Evolutionary conservation across 2,888 invertebrate genomes (phyloP), one percentile per base, ranked within the genome.

Genomic region (Chrysina gloriosa): DNA sequence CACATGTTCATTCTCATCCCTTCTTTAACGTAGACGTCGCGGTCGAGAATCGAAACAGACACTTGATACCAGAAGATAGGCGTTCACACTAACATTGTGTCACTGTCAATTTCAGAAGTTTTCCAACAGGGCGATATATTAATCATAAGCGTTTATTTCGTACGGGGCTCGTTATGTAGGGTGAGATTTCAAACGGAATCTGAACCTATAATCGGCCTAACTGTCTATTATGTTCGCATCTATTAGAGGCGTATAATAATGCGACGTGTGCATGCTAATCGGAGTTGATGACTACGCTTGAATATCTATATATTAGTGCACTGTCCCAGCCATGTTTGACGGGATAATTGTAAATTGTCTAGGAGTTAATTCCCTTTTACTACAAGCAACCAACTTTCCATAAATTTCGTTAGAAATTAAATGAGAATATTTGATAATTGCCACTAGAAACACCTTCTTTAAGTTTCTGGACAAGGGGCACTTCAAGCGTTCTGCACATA

Each of bases 91-190:
- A n/a, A 27, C 27, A 48, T 48, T 27, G 27, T 45, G 19, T 45
- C 11, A 25, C 48, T 48, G 48, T 14, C 48, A 48, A 48, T 48
- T 48, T 23, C 48, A 48, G 27, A 48, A 48, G 27, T 21, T 25
- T 48, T 48, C 25, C n/a, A 27, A 5, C n/a, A 5, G 48, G 6
- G 14, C 21, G 27, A 25, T 48, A 27, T 48, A 25, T 48, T 25
- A 48, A 48, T 11, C 11, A n/a, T n/a, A 4, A 23, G n/a, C 11
- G 19, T 25, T 14, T 48, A 48, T 48, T 23, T 48, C 48, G 11
- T 21, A 1, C 27, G n/a, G 27, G 4, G 11, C 27, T 48, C 27
- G 48, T 48, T 25, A 48, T 48, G 27, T 48, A 11, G 11, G 27
- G 27, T 9, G n/a, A 27, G 21, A 45, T 16, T 27, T 48, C 23